Percentiles rank a stretch among this genome's conserved stretches.
Evolutionary conservation across 92 coral and sea anemone genomes (phyloP).

Genomic region (Phenganax subtilis): DNA sequence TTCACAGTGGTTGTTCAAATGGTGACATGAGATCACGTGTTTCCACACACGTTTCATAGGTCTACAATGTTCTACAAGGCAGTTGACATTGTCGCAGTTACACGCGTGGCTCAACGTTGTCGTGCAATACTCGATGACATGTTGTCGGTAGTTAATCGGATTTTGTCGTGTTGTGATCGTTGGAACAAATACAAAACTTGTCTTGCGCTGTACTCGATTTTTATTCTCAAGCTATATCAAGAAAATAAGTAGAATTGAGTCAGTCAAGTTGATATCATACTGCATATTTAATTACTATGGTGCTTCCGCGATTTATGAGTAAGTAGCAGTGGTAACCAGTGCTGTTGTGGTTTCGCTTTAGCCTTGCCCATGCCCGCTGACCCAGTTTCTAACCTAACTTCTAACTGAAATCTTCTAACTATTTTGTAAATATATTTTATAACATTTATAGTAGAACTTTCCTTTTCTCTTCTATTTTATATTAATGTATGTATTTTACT

Average conservation of each 20-base stretch:
- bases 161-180: neutral
- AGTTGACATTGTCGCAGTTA: slow-evolving; percentile 7
- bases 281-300: too few relatives aligned
- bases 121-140: slow-evolving; percentile 17
- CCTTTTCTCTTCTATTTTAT: too few relatives aligned
- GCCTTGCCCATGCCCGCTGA: too few relatives aligned
- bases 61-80: neutral
- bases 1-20: neutral
- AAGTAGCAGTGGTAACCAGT: too few relatives aligned
- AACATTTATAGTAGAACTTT: too few relatives aligned
- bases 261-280: too few relatives aligned
- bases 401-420: too few relatives aligned
- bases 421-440: too few relatives aligned
- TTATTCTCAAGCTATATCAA: neutral
- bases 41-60: slow-evolving; percentile 32
- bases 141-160: slow-evolving; percentile 3
- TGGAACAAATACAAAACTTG: neutral
- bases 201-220: neutral
- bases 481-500: too few relatives aligned
- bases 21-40: neutral
- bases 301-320: too few relatives aligned
- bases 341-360: too few relatives aligned
- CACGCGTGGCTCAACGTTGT: slow-evolving; percentile 16
- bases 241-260: neutral
- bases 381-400: too few relatives aligned